Conservation (phyloP, 1,140 invertebrate genomes). For the Reticulitermes speratus region DNA sequence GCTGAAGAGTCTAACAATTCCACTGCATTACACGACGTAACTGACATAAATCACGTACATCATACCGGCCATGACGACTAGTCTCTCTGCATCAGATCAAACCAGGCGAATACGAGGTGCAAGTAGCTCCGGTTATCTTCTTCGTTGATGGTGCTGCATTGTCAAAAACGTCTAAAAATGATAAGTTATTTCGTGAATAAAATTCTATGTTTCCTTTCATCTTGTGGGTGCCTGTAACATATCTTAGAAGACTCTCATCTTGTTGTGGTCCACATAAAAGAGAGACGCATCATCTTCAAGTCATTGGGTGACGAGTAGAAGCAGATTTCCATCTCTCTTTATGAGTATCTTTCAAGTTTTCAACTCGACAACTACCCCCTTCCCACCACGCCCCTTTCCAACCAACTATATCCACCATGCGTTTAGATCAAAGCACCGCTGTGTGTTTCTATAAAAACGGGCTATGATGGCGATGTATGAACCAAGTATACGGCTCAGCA, state of each 20-base stretch:
- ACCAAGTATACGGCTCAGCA: too few relatives aligned
- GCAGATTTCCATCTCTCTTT: background rate
- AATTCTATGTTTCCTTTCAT: conserved; percentile 14
- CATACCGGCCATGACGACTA: too few relatives aligned
- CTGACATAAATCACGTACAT: too few relatives aligned
- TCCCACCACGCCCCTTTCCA: background rate
- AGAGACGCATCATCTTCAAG: conserved; percentile 9
- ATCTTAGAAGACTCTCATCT: background rate
- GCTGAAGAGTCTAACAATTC: too few relatives aligned
- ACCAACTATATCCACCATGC: background rate
- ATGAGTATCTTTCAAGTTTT: background rate
- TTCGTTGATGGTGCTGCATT: background rate
- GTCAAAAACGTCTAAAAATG: background rate
- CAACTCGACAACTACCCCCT: too few relatives aligned
- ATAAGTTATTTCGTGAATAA: conserved; percentile 18
- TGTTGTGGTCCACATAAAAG: conserved; percentile 5
- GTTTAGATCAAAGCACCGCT: background rate
- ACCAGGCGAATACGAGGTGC: background rate
- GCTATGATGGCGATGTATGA: background rate
- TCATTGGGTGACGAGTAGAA: background rate
- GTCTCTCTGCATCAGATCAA: background rate
- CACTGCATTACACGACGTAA: too few relatives aligned
- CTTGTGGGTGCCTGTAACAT: background rate
- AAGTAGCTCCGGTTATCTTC: background rate
- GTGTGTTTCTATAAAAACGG: background rate